Base-by-base conservation (phyloP, 1,140 invertebrate species). In the Drosophila ficusphila region DNA sequence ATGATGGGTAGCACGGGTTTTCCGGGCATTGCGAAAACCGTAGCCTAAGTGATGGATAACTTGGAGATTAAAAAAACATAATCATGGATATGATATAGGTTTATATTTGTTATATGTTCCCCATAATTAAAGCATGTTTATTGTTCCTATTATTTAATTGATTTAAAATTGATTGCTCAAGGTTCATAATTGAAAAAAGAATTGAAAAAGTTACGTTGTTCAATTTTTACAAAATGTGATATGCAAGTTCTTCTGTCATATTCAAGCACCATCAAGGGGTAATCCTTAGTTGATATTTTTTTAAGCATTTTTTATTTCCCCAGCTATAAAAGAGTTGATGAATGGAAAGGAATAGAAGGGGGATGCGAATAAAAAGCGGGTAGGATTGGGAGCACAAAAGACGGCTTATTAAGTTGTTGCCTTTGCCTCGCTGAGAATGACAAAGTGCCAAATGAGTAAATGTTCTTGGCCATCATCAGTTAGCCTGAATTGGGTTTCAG, bases 381-480 rank as follows among this genome's bases (percentile, higher is more conserved):
- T 7, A 16, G 31, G 7, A 27, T 19, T 21, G 36, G 41, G 3
- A 5, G 49, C 57, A 62, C 53, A 61, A 61, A 62, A 36, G 44
- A 27, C 19, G 27, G 42, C 65, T 42, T 71, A 58, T 70, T 70
- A 71, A 70, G 67, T 71, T 39, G 65, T 49, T 71, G 68, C 44
- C 52, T 34, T 48, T 49, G 27, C 21, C 68, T 16, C 27, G 48
- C 48, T 69, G 65, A 69, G 58, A 77, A 49, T 78, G 76, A 79
- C 74, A 77, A 64, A 53, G 57, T 54, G 53, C 16, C 42, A n/a
- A 65, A 47, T 64, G 51, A 33, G 51, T 14, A 42, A 57, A 64
- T 29, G 12, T 18, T 44, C 41, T 11, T 52, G 47, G 16, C 14
- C 58, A 19, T 27, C 19, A 4, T 9, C 25, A 25, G 29, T 57